Evolutionary conservation across 2,888 invertebrate species (phyloP).

Genomic region (Megastigmus dorsalis): DNA sequence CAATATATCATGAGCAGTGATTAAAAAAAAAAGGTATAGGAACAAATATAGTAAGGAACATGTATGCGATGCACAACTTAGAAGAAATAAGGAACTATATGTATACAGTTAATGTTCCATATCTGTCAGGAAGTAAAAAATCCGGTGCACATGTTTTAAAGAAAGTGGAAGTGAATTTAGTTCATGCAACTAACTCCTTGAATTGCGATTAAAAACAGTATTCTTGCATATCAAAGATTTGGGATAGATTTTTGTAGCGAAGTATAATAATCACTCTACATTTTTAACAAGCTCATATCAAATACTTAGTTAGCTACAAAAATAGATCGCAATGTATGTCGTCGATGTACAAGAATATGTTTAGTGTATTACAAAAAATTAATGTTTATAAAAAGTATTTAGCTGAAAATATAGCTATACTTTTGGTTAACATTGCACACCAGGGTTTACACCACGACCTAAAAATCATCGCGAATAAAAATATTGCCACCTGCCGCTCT

Average conservation of each 20-base stretch:
- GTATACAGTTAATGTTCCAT: slow-evolving; percentile 58
- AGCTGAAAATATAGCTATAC: neutral
- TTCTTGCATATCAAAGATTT: slow-evolving; percentile 30
- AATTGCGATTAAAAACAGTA: neutral
- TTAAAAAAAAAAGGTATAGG: slow-evolving; percentile 69
- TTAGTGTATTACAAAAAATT: slow-evolving; percentile 2
- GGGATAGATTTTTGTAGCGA: slow-evolving; percentile 16
- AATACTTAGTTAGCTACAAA: slow-evolving; percentile 24
- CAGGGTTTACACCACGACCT: neutral
- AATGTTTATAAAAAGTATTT: neutral
- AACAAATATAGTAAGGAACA: slow-evolving; percentile 71
- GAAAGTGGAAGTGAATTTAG: too few relatives aligned
- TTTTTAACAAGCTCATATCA: slow-evolving; percentile 18
- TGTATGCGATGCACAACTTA: slow-evolving; percentile 62
- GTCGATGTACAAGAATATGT: slow-evolving; percentile 28
- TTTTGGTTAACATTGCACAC: neutral
- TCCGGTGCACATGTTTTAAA: neutral
- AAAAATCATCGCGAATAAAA: neutral
- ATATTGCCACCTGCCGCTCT: neutral
- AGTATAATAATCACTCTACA: neutral
- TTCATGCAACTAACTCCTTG: neutral
- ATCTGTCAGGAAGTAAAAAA: slow-evolving; percentile 10
- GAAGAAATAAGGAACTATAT: slow-evolving; percentile 66
- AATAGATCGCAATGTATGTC: neutral
- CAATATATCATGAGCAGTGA: slow-evolving; percentile 31